phyloP scores from a whole-genome alignment of 2,888 invertebrate genomes.

The Platycnemis pennipes region DNA sequence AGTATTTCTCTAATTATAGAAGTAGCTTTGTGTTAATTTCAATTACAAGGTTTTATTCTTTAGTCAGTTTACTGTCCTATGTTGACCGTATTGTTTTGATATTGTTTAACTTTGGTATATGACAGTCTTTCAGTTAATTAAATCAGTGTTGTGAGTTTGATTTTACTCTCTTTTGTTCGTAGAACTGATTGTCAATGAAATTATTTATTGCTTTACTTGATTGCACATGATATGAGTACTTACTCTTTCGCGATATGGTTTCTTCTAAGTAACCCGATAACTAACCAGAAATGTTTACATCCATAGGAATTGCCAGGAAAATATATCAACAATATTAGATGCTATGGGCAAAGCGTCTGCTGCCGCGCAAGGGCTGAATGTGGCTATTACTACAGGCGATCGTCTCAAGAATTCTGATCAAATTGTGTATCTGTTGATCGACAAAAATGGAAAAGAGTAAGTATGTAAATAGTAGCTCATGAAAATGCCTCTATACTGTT shows the following conservation, averaged over 20 bases:
- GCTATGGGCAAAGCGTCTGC: conserved; percentile 88
- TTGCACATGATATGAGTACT: no score
- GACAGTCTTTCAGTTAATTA: no score
- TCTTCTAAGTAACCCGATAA: no score
- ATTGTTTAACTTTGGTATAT: no score
- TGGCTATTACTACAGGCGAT: conserved; percentile 87
- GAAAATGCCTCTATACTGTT: conserved; percentile 6
- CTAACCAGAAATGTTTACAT: neutral
- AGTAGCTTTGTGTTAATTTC: neutral
- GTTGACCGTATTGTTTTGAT: no score
- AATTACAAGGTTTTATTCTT: no score
- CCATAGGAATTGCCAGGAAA: conserved; percentile 83
- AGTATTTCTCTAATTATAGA: neutral
- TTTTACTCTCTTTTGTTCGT: no score
- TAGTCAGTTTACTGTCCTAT: no score
- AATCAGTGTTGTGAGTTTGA: no score
- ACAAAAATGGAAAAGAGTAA: conserved; percentile 82
- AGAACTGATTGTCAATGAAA: neutral
- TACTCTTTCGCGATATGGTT: no score
- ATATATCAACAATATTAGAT: conserved; percentile 85
- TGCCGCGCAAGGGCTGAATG: conserved; percentile 86
- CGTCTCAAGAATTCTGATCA: conserved; percentile 84
- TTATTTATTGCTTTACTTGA: neutral
- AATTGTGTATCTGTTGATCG: conserved; percentile 81
- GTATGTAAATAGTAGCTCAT: conserved; percentile 73